These are phyloP conservation scores for Ranitomeya variabilis DNA, from an alignment of 2,113 vertebrate species.

Conservation along the genomic window DNA sequence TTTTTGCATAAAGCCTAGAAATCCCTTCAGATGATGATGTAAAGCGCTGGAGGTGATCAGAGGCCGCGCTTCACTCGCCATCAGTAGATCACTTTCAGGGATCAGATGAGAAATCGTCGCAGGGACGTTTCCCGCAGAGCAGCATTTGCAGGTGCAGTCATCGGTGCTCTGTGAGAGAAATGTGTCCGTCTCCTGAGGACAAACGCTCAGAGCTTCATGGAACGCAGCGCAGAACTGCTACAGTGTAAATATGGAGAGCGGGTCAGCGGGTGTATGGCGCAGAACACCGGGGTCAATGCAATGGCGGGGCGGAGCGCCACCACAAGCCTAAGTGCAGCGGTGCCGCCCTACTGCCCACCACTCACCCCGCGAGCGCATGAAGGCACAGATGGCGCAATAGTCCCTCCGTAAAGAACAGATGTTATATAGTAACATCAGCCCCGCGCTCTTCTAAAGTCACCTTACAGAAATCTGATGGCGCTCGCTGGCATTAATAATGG, in stretches of 20 bases:
- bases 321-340: background rate
- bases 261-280: background rate
- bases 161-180: background rate
- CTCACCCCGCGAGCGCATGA: background rate
- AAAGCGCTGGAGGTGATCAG: background rate
- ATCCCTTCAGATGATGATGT: background rate
- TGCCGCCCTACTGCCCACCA: background rate
- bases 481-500: no score
- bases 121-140: background rate
- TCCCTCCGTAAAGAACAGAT: background rate
- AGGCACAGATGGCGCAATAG: conserved; percentile 4
- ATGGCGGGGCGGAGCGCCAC: background rate
- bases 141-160: background rate
- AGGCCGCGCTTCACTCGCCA: background rate
- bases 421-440: background rate
- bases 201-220: background rate
- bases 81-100: background rate
- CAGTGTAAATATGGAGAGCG: background rate
- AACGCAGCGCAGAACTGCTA: no score
- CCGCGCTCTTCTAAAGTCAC: background rate
- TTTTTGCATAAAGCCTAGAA: background rate
- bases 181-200: no score
- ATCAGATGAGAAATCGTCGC: background rate
- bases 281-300: background rate
- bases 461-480: background rate